These are phyloP conservation scores for Harpegnathos saltator DNA, from an alignment of 1,140 invertebrate genomes.

Conservation along the genomic window DNA sequence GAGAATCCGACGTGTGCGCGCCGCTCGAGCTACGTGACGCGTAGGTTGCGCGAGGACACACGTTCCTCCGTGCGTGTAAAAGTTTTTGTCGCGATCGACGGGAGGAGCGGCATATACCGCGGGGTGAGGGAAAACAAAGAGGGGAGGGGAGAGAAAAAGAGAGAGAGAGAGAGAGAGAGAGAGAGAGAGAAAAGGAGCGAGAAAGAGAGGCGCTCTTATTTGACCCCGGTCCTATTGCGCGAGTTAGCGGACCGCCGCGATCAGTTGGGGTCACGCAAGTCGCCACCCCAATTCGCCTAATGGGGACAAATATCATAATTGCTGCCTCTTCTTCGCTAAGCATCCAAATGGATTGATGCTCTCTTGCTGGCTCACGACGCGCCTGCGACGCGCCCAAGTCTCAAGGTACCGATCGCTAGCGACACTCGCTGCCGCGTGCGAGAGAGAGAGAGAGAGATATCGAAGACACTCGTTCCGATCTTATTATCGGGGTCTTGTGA, in stretches of 20 bases:
- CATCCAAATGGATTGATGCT: constrained; percentile 80
- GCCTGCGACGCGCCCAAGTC: not conserved
- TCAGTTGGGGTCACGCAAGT: constrained; percentile 82
- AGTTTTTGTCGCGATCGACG: constrained; percentile 8
- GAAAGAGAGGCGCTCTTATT: constrained; percentile 80
- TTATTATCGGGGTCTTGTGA: not conserved
- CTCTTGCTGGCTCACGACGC: constrained; percentile 59
- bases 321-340: constrained; percentile 77
- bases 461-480: not conserved
- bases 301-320: constrained; percentile 84
- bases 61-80: constrained; percentile 36
- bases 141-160: not conserved
- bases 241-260: constrained; percentile 81
- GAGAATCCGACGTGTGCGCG: constrained; percentile 35
- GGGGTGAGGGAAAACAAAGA: not conserved
- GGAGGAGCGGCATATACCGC: not conserved
- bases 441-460: too few relatives aligned
- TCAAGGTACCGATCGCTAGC: constrained; percentile 5
- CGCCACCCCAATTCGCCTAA: constrained; percentile 82
- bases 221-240: constrained; percentile 82
- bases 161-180: constrained; percentile 36
- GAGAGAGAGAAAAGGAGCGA: constrained; percentile 66
- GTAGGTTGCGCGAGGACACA: not conserved
- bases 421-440: not conserved
- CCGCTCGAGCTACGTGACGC: not conserved